Evolutionary conservation across 2,888 invertebrate genomes (phyloP).

Genomic region (Mythimna pallens): DNA sequence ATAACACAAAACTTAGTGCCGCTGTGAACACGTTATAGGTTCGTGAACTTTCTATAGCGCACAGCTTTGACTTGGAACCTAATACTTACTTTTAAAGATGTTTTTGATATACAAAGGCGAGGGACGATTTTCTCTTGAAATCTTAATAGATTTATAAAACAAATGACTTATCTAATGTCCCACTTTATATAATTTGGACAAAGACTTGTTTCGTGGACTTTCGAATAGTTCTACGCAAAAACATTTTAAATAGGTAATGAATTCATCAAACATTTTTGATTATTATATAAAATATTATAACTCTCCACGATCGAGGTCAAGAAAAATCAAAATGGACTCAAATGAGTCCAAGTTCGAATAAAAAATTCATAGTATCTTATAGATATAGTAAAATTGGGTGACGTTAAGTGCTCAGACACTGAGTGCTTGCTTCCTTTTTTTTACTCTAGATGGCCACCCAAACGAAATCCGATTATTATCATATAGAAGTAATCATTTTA

Average conservation of each 20-base stretch:
- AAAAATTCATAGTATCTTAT: too few species aligned
- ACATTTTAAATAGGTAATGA: slow-evolving; percentile 9
- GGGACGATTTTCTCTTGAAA: background rate
- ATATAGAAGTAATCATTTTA: too few species aligned
- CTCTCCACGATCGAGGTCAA: background rate
- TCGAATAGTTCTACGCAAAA: background rate
- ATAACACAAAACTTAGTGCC: too few species aligned
- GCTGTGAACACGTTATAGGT: too few species aligned
- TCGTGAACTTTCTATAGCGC: background rate
- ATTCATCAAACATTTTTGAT: too few species aligned
- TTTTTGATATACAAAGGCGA: background rate
- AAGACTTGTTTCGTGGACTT: background rate
- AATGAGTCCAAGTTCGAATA: too few species aligned
- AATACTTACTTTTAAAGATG: background rate
- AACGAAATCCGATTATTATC: too few species aligned
- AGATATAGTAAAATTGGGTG: too few species aligned
- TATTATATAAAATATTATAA: too few species aligned
- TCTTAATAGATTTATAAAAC: background rate
- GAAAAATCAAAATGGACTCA: background rate
- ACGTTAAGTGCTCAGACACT: too few species aligned
- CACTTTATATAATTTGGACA: background rate
- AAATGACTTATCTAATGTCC: background rate
- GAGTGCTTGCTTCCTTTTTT: too few species aligned
- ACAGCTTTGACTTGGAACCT: background rate
- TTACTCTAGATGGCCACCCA: too few species aligned